These are phyloP conservation scores for Pan troglodytes DNA, from an alignment of 2,113 vertebrate species.

Conservation along the genomic window DNA sequence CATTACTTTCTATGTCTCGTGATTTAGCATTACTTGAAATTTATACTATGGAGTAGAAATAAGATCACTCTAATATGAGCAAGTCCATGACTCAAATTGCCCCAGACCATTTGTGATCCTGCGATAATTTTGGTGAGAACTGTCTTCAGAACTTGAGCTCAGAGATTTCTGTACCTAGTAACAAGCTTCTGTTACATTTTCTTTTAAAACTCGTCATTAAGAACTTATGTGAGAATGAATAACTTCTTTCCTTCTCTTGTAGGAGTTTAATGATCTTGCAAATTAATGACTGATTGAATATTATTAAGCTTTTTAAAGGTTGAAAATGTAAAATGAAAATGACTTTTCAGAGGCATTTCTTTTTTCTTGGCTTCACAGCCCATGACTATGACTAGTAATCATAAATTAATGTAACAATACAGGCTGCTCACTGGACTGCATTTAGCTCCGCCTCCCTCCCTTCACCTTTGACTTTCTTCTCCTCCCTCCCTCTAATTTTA, in stretches of 20 bases:
- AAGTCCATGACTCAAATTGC: background rate
- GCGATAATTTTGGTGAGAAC: background rate
- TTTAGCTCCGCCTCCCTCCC: background rate
- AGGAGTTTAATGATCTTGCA: conserved; percentile 56
- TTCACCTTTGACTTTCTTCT: background rate
- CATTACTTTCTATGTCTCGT: background rate
- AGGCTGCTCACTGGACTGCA: background rate
- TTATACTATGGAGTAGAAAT: background rate
- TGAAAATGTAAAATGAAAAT: conserved; percentile 43
- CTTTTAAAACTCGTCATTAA: conserved; percentile 11
- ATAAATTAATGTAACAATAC: background rate
- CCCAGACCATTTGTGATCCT: background rate
- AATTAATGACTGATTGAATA: conserved; percentile 50
- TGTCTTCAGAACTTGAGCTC: background rate
- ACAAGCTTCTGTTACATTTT: conserved; percentile 13
- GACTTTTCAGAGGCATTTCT: conserved; percentile 27
- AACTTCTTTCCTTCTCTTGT: background rate
- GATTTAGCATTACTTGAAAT: background rate
- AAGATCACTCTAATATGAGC: background rate
- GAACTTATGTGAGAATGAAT: background rate
- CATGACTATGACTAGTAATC: background rate
- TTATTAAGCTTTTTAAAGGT: conserved; percentile 21
- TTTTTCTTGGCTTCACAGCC: conserved; percentile 22
- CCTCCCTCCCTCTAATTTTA: background rate
- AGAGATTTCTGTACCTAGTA: background rate